phyloP scores from a whole-genome alignment of 2,888 invertebrate species.

The Calliphora vomitoria region DNA sequence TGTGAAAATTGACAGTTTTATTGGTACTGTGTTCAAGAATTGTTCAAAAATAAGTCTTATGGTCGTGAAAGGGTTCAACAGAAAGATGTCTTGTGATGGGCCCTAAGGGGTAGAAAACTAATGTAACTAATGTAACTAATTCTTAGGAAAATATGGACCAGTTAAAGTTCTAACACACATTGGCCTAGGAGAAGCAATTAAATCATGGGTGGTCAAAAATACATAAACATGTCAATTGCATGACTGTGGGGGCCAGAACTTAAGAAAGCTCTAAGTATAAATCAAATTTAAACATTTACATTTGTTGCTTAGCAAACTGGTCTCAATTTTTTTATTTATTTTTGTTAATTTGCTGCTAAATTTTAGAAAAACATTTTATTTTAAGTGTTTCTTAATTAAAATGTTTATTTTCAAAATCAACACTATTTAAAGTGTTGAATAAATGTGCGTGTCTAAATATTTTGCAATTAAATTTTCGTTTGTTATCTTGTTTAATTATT shows the following conservation, averaged over 20 bases:
- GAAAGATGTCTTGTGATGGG: too few relatives aligned
- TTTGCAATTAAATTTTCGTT: slow-evolving; percentile 58
- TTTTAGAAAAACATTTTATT: slow-evolving; percentile 1
- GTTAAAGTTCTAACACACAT: too few relatives aligned
- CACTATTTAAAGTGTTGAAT: slow-evolving; percentile 58
- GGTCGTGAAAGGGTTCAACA: too few relatives aligned
- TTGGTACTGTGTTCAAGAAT: too few relatives aligned
- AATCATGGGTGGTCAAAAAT: too few relatives aligned
- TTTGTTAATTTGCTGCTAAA: slow-evolving; percentile 20
- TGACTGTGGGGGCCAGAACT: not conserved
- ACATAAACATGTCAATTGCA: too few relatives aligned
- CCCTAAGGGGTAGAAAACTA: too few relatives aligned
- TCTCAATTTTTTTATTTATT: not conserved
- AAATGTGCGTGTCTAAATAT: slow-evolving; percentile 69
- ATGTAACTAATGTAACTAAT: too few relatives aligned
- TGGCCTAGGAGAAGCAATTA: too few relatives aligned
- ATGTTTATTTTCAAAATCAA: slow-evolving; percentile 56
- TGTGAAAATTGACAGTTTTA: too few relatives aligned
- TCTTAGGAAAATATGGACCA: too few relatives aligned
- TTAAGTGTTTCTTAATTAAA: slow-evolving; percentile 60
- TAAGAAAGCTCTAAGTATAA: not conserved
- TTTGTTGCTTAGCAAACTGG: not conserved
- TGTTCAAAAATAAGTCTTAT: too few relatives aligned
- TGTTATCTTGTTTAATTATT: slow-evolving; percentile 54
- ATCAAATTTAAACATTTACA: not conserved